Evolutionary conservation across 2,888 invertebrate species (phyloP).

Genomic region (Odontocolon sp.): DNA sequence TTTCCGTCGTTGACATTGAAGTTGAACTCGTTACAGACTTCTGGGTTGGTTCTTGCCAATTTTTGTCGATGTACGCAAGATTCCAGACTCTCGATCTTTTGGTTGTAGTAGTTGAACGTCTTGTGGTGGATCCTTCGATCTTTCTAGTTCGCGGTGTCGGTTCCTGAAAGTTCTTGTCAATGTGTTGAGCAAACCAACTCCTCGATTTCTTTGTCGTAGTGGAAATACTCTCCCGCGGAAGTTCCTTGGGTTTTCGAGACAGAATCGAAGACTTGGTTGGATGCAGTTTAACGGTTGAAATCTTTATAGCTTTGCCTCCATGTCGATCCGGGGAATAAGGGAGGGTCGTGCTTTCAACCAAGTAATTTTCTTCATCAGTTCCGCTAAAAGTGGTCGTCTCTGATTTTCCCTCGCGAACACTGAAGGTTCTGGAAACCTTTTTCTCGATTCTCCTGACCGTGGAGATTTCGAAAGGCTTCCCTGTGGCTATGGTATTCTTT

Average conservation of each 20-base stretch:
- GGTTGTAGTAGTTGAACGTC: conserved; percentile 40
- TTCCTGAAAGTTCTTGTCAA: conserved; percentile 58
- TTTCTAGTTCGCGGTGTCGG: conserved; percentile 16
- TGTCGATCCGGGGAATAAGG: conserved; percentile 23
- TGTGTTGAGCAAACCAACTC: conserved; percentile 48
- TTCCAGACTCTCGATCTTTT: conserved; percentile 57
- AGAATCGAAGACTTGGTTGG: conserved; percentile 31
- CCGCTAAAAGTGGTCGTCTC: conserved; percentile 13
- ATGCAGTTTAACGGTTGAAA: conserved; percentile 30
- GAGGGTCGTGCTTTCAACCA: conserved; percentile 40
- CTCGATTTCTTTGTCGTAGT: conserved; percentile 53
- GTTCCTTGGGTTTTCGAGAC: conserved; percentile 48
- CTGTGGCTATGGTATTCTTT: conserved; percentile 7
- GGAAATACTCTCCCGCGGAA: conserved; percentile 40
- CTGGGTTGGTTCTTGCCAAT: conserved; percentile 57
- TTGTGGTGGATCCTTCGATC: conserved; percentile 20
- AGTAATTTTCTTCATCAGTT: conserved; percentile 31
- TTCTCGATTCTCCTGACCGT: conserved; percentile 40
- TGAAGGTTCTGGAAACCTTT: conserved; percentile 33
- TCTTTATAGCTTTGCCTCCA: conserved; percentile 35
- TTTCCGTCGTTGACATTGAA: conserved; percentile 27
- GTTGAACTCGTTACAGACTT: conserved; percentile 31
- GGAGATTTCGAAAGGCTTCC: conserved; percentile 31
- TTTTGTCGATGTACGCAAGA: conserved; percentile 54
- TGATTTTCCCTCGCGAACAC: conserved; percentile 24